Evolutionary conservation across 2,888 invertebrate species (phyloP), one percentile per base, ranked within the genome.

Genomic region (Brachypalpus laphriformis): DNA sequence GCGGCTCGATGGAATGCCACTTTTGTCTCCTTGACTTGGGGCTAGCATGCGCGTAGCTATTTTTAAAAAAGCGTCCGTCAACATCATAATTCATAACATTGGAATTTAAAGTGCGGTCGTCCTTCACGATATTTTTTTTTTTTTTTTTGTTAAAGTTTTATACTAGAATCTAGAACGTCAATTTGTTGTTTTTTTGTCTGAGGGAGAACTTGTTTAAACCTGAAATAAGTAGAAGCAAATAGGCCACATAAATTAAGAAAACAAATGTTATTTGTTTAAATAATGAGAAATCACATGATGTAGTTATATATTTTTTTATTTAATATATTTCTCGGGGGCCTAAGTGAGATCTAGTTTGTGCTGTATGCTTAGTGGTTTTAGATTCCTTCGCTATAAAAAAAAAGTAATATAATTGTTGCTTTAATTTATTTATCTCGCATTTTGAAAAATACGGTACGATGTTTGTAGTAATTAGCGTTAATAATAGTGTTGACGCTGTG

Each of bases 61-160:
- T 49, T 65, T 47, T 14, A 4, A 54, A 68, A 28, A 57, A 16
- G 22, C 57, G 20, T 59, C 22, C 59, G 49, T 74, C 65, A 57
- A 66, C 65, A 66, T 22, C 20, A 71, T 34, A 77, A 72, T 37
- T 66, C 47, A 77, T 47, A 77, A 54, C 59, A 82, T 68, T 82
- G 72, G 72, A 77, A 77, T 68, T 72, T 51, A 9, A 45, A 72
- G 72, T 72, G 72, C 65, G 22, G 77, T 65, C 72, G 77, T 77
- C 82, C 82, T 77, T 82, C 66, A 66, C 45, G 47, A 72, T 25
- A 25, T 25, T 25, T 25, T 25, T 2, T 25, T 25, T 31, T 31
- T 31, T 31, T 31, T 8, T 8, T 8, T 37, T 77, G 25, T 42
- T 45, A 42, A 45, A n/a, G 40, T n/a, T 61, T 40, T 34, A 20